A percentile compares a stretch with the other conserved stretches of the same genome.
These are phyloP conservation scores for Erpornis zantholeuca DNA, from an alignment of 2,113 vertebrate species.

Conservation along the genomic window DNA sequence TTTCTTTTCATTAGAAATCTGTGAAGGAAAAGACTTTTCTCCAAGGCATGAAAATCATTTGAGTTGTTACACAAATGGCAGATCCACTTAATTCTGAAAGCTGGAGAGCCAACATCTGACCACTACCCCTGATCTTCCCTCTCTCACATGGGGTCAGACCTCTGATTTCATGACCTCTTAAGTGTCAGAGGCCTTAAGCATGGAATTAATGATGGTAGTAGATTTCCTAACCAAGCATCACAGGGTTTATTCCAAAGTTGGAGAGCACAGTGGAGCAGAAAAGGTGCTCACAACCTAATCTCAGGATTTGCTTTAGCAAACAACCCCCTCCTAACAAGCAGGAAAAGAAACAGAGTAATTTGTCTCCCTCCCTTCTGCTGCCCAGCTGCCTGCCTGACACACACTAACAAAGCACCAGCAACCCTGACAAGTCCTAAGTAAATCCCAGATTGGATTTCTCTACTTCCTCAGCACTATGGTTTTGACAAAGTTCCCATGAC, in stretches of 20 bases:
- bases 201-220: background rate
- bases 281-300: background rate
- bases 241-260: background rate
- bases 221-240: background rate
- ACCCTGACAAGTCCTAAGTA: background rate
- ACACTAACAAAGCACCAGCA: background rate
- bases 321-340: background rate
- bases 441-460: constrained; percentile 6
- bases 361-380: background rate
- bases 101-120: background rate
- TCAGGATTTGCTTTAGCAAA: background rate
- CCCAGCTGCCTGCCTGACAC: background rate
- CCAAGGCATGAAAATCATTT: background rate
- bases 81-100: background rate
- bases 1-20: background rate
- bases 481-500: background rate
- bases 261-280: background rate
- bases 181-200: background rate
- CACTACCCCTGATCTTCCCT: background rate
- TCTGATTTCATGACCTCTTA: background rate
- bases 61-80: background rate
- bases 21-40: background rate
- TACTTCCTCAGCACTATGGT: background rate
- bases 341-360: background rate
- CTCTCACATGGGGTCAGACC: background rate